Evolutionary conservation across 2,113 vertebrate genomes (phyloP), one percentile per base, ranked within the genome.

Genomic region (Elachura formosa): DNA sequence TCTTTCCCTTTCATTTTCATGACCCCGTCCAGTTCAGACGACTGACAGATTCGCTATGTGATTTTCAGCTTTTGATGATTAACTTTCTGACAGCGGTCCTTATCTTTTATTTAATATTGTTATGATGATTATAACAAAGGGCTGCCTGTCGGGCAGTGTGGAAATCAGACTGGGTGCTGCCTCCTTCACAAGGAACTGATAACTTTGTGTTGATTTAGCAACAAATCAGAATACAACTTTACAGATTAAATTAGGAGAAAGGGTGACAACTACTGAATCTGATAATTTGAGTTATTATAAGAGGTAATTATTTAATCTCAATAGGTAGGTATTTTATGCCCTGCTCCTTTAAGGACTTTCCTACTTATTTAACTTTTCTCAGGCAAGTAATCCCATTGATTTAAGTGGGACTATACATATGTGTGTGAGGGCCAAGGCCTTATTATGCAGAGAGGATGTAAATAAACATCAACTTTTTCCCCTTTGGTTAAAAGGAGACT

Each of bases 1-100:
- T 96, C 87, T 64, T 96, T 56, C 52, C 79, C 79, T 94, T 97
- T 94, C 87, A 86, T 94, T 96, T 96, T 91, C 93, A 84, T 90
- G 78, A 55, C 40, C 26, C 28, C 0, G 10, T 82, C 87, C n/a
- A 24, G 82, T 71, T 46, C 51, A 85, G 62, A 80, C 10, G 63
- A 74, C 36, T 82, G 94, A 90, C 84, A 90, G 91, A 86, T 29
- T 45, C 84, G 67, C 89, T 90, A 21, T 48, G 77, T 12, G 61
- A 72, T 93, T 77, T 85, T 69, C 33, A 68, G 88, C 67, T 93
- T 94, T 83, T 90, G 58, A 45, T 67, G 54, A 63, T 72, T 94
- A 82, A 79, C 69, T 90, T 76, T 62, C 69, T 83, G 68, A 64
- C 72, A 55, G 40, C 3, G 1, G 88, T 84, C 84, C 93, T 97